A percentile compares a stretch with the other conserved stretches of the same genome.
These are phyloP conservation scores for Anoplopoma fimbria DNA, from an alignment of 2,113 vertebrate species.

Conservation along the genomic window DNA sequence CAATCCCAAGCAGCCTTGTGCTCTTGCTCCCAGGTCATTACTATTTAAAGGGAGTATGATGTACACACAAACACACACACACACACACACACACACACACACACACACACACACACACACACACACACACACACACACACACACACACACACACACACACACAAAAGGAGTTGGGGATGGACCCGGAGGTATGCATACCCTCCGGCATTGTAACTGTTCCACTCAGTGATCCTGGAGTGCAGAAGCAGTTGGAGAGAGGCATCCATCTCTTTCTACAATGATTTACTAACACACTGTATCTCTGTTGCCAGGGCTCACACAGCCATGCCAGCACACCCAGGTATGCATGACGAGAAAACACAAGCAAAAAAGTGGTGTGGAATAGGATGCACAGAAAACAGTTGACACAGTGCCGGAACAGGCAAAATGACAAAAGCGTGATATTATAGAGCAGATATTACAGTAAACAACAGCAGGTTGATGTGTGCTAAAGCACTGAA, in stretches of 20 bases:
- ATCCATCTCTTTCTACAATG: conserved; percentile 75
- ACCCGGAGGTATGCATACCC: conserved; percentile 58
- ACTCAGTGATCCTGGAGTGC: conserved; percentile 70
- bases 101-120: conserved; percentile 15
- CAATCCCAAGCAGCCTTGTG: conserved; percentile 27
- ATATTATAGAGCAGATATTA: conserved; percentile 28
- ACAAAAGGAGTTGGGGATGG: conserved; percentile 27
- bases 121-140: conserved; percentile 25
- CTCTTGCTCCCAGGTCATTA: conserved; percentile 57
- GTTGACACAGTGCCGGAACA: conserved; percentile 3
- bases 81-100: conserved; percentile 27
- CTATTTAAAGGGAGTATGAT: conserved; percentile 65
- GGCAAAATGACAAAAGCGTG: conserved; percentile 44
- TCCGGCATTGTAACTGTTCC: conserved; percentile 68
- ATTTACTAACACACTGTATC: conserved; percentile 76
- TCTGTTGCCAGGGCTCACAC: conserved; percentile 48
- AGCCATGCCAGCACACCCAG: conserved; percentile 44
- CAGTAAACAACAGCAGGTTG: conserved; percentile 63
- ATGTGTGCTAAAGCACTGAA: conserved; percentile 43
- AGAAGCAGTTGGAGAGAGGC: conserved; percentile 56
- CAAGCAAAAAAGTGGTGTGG: conserved; percentile 22
- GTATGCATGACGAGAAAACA: conserved; percentile 48
- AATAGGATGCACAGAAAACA: conserved; percentile 29
- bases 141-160: conserved; percentile 21
- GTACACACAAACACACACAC: conserved; percentile 31